Conservation (phyloP, 2,113 vertebrate species). For the Nematolebias whitei region DNA sequence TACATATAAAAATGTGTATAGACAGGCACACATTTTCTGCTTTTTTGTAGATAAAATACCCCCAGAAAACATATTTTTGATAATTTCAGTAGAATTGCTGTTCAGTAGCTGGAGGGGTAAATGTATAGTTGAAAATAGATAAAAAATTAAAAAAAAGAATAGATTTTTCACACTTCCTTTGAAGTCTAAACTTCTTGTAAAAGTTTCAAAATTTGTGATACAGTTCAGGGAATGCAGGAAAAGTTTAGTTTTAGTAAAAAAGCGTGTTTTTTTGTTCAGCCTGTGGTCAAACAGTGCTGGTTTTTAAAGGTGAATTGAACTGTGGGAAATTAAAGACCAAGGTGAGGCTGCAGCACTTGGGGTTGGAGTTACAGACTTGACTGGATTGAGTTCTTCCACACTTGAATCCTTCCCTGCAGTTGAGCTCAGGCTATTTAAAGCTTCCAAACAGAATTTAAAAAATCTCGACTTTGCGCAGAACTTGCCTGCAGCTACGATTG, state of each 20-base stretch:
- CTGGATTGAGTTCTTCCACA: conserved; percentile 56
- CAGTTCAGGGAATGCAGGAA: neutral
- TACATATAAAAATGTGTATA: too few species aligned
- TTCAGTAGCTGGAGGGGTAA: too few species aligned
- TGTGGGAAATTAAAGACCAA: conserved; percentile 23
- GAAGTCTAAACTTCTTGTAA: conserved; percentile 25
- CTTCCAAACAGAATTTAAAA: conserved; percentile 47
- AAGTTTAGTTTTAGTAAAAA: conserved; percentile 6
- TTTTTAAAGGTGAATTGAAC: conserved; percentile 30
- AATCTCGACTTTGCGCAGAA: conserved; percentile 27
- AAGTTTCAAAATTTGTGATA: conserved; percentile 26
- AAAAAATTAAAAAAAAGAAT: too few species aligned
- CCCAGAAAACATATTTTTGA: too few species aligned
- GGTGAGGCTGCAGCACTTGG: conserved; percentile 32
- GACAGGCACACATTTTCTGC: too few species aligned
- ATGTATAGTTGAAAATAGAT: too few species aligned
- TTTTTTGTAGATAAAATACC: too few species aligned
- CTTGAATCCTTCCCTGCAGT: conserved; percentile 33
- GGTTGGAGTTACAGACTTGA: conserved; percentile 39
- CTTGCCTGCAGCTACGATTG: conserved; percentile 30
- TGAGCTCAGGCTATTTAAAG: conserved; percentile 49
- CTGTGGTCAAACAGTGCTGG: neutral
- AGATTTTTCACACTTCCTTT: conserved; percentile 13
- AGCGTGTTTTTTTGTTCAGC: conserved; percentile 1
- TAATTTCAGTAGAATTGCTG: too few species aligned